phyloP scores from a whole-genome alignment of 1,140 invertebrate species.

The Cydia strobilella region DNA sequence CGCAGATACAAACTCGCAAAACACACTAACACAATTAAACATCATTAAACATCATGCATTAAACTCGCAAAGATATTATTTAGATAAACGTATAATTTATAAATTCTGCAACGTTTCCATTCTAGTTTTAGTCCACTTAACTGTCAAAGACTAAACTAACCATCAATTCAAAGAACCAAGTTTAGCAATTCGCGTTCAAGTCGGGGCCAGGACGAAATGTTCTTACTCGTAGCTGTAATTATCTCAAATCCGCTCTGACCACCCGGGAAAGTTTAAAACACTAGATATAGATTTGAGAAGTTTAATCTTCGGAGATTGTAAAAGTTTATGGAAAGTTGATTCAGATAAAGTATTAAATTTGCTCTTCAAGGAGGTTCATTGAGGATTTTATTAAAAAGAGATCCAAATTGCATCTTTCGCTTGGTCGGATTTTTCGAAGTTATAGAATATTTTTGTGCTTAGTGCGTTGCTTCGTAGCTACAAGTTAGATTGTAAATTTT shows the following conservation, averaged over 20 bases:
- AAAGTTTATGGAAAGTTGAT: constrained; percentile 22
- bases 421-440: not conserved
- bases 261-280: constrained; percentile 11
- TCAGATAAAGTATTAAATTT: constrained; percentile 18
- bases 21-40: too few relatives aligned
- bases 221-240: constrained; percentile 20
- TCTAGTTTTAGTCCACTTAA: constrained; percentile 2
- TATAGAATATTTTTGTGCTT: too few relatives aligned
- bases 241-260: constrained; percentile 6
- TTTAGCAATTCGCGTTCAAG: constrained; percentile 19
- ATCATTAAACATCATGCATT: too few relatives aligned
- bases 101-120: not conserved
- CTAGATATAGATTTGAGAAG: constrained; percentile 20
- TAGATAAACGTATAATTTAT: too few relatives aligned
- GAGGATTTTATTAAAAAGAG: constrained; percentile 1
- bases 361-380: constrained; percentile 1
- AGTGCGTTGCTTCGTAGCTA: too few relatives aligned
- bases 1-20: too few relatives aligned
- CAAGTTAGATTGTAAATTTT: too few relatives aligned
- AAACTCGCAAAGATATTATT: too few relatives aligned
- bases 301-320: constrained; percentile 24
- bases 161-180: constrained; percentile 5
- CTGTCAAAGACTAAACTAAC: constrained; percentile 1
- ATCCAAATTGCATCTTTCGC: not conserved
- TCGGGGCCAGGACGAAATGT: constrained; percentile 12